Percentiles rank a stretch among this genome's conserved stretches.
phyloP scores from a whole-genome alignment of 2,113 vertebrate genomes.

The Gallinago undulata region DNA sequence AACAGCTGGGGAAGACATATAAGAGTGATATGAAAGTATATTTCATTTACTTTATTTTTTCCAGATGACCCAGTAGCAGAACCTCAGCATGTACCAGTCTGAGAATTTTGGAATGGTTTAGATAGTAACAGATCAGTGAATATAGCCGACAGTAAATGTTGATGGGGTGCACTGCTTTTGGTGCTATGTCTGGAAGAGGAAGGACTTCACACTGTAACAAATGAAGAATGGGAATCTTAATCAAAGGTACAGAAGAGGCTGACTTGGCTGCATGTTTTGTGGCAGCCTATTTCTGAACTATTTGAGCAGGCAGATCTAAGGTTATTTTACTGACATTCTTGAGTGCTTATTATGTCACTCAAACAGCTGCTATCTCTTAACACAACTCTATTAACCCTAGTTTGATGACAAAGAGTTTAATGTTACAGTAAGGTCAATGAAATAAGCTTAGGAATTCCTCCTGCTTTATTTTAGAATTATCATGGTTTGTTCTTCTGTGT shows the following conservation, averaged over 20 bases:
- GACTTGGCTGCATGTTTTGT: neutral
- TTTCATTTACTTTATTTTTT: conserved; percentile 57
- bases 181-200: neutral
- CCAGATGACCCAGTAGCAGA: conserved; percentile 60
- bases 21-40: conserved; percentile 24
- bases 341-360: neutral
- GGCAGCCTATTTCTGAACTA: neutral
- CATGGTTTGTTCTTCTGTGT: neutral
- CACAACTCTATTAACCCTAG: neutral
- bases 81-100: conserved; percentile 62
- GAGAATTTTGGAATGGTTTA: conserved; percentile 48
- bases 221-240: conserved; percentile 17
- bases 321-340: neutral
- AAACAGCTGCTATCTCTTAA: neutral
- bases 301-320: neutral
- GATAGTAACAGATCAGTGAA: conserved; percentile 17
- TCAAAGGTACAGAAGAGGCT: conserved; percentile 10
- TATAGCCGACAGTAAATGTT: conserved; percentile 12
- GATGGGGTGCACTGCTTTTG: conserved; percentile 6
- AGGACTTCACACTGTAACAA: neutral
- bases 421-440: neutral
- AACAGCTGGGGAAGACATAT: conserved; percentile 40
- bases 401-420: neutral
- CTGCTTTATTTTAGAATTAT: neutral
- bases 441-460: neutral